phyloP scores from a whole-genome alignment of 2,888 invertebrate genomes.

The Dryadula phaetusa region DNA sequence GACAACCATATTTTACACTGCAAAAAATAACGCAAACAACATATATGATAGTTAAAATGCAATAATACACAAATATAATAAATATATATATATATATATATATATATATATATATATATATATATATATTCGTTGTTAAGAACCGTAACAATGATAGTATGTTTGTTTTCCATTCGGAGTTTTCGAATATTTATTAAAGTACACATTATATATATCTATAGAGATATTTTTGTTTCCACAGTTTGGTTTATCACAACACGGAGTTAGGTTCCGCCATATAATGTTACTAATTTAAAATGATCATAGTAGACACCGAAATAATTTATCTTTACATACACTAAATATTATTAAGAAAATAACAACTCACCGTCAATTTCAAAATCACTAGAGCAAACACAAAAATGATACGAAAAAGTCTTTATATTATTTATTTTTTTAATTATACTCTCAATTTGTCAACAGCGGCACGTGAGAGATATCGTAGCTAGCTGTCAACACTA shows the following conservation, averaged over 20 bases:
- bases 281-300: background rate
- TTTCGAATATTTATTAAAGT: too few species aligned
- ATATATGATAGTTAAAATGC: too few species aligned
- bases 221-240: slow-evolving; percentile 20
- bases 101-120: too few species aligned
- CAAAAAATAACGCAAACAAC: background rate
- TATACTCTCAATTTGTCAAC: slow-evolving; percentile 45
- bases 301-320: background rate
- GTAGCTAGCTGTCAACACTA: slow-evolving; percentile 51
- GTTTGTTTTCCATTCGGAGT: too few species aligned
- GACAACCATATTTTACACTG: slow-evolving; percentile 9
- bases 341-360: background rate
- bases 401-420: slow-evolving; percentile 24
- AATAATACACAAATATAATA: too few species aligned
- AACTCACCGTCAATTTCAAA: slow-evolving; percentile 30
- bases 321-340: background rate
- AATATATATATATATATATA: too few species aligned
- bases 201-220: too few species aligned
- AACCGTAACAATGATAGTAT: too few species aligned
- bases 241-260: background rate
- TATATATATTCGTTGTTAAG: too few species aligned
- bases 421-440: too few species aligned
- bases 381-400: slow-evolving; percentile 25
- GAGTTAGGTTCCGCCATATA: background rate
- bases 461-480: slow-evolving; percentile 57